Conservation (phyloP, 2,113 vertebrate species). For the Alces alces region DNA sequence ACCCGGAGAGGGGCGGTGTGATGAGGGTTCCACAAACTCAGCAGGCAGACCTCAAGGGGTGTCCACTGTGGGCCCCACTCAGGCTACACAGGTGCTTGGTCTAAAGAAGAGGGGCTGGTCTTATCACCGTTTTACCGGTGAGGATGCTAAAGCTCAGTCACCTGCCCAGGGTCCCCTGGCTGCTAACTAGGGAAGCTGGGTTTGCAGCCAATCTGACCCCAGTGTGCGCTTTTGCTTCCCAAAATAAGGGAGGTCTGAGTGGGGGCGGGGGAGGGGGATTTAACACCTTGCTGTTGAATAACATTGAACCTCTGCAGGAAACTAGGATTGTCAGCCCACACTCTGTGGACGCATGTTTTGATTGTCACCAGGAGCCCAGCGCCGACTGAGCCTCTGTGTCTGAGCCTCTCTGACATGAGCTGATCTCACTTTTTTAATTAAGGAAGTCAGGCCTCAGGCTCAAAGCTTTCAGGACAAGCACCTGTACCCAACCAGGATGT, state of each 20-base stretch:
- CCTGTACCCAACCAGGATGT: neutral
- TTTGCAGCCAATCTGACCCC: neutral
- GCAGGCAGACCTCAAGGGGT: accelerated
- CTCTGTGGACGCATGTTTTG: accelerated
- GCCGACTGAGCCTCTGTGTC: accelerated
- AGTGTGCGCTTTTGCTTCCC: neutral
- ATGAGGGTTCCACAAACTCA: accelerated
- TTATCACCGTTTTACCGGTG: neutral
- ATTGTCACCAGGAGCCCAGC: neutral
- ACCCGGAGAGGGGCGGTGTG: neutral
- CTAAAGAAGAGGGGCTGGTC: neutral
- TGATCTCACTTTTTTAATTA: neutral
- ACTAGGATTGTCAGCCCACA: accelerated
- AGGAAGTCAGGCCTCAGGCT: neutral
- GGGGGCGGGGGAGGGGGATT: accelerated
- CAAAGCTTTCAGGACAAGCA: neutral
- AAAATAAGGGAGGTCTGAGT: neutral
- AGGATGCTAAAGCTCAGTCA: neutral
- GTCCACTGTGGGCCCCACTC: accelerated
- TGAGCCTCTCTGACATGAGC: accelerated
- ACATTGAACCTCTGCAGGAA: accelerated
- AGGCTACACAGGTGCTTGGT: accelerated
- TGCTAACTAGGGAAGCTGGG: neutral
- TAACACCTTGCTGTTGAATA: neutral
- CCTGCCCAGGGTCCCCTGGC: neutral